Conservation (phyloP, 2,797 vertebrate genomes). For the Anguilla anguilla region DNA sequence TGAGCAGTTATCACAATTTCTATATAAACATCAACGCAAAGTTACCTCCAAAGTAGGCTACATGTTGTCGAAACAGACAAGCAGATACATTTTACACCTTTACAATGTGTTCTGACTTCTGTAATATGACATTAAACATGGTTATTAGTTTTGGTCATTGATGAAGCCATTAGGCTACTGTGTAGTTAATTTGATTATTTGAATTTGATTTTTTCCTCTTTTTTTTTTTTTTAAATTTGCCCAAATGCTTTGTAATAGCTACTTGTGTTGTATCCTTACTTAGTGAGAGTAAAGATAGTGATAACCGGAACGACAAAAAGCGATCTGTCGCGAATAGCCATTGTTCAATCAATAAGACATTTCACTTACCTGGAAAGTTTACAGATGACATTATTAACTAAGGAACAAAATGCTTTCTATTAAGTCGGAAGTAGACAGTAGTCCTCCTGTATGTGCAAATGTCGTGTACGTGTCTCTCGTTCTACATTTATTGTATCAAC, state of each 20-base stretch:
- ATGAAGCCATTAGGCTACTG: neutral
- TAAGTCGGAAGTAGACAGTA: neutral
- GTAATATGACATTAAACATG: neutral
- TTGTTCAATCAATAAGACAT: neutral
- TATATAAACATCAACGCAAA: too few relatives aligned
- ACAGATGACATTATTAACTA: slow-evolving; percentile 61
- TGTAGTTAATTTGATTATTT: neutral
- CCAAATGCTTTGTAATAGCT: neutral
- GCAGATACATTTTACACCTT: neutral
- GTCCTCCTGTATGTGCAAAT: neutral
- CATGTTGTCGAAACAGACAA: neutral
- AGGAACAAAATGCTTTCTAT: neutral
- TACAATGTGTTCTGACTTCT: neutral
- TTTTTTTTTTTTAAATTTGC: neutral
- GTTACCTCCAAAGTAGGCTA: neutral
- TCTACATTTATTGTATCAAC: neutral
- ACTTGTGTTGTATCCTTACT: neutral
- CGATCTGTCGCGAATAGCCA: slow-evolving; percentile 13
- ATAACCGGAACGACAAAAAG: slow-evolving; percentile 1
- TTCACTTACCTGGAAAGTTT: slow-evolving; percentile 60
- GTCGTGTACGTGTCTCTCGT: neutral
- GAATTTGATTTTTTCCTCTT: neutral
- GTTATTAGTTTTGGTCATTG: neutral
- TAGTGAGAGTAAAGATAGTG: neutral
- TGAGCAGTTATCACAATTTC: too few relatives aligned